Evolutionary conservation across 30 jellyfish, hydroid and myxozoan species (phyloP).

Genomic region (Chrysaora quinquecirrha): DNA sequence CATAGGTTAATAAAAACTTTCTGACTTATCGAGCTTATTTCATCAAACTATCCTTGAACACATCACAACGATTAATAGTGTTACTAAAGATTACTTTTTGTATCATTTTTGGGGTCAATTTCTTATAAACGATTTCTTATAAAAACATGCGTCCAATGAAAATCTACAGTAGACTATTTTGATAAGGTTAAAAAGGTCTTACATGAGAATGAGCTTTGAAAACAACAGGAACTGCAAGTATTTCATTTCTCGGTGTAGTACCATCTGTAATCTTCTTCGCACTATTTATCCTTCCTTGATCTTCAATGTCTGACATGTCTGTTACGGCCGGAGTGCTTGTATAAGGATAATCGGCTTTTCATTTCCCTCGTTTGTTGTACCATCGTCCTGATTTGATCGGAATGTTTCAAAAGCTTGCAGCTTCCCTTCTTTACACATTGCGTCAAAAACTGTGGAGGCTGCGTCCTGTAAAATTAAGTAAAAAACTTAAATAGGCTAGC

Average conservation of each 20-base stretch:
- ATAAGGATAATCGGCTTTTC: conserved; percentile 15
- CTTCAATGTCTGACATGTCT: conserved; percentile 27
- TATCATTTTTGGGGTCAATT: too few species aligned
- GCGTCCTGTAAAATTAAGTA: conserved; percentile 20
- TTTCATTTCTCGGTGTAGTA: background rate
- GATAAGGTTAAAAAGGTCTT: background rate
- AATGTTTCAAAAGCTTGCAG: conserved; percentile 45
- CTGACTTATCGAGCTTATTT: too few species aligned
- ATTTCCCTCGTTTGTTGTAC: background rate
- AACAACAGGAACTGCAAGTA: conserved; percentile 32
- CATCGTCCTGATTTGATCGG: background rate
- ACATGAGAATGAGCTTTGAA: conserved; percentile 37
- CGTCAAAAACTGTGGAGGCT: conserved; percentile 33
- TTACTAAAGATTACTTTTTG: too few species aligned
- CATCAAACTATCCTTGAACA: too few species aligned
- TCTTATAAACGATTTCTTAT: too few species aligned
- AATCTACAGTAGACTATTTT: too few species aligned
- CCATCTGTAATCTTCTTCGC: background rate
- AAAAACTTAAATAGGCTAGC: background rate
- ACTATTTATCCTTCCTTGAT: background rate
- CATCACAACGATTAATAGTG: too few species aligned
- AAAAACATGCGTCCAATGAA: too few species aligned
- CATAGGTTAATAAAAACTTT: too few species aligned
- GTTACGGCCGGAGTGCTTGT: conserved; percentile 67
- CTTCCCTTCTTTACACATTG: conserved; percentile 64